phyloP scores from a whole-genome alignment of 2,113 vertebrate species.

The Dromas ardeola region DNA sequence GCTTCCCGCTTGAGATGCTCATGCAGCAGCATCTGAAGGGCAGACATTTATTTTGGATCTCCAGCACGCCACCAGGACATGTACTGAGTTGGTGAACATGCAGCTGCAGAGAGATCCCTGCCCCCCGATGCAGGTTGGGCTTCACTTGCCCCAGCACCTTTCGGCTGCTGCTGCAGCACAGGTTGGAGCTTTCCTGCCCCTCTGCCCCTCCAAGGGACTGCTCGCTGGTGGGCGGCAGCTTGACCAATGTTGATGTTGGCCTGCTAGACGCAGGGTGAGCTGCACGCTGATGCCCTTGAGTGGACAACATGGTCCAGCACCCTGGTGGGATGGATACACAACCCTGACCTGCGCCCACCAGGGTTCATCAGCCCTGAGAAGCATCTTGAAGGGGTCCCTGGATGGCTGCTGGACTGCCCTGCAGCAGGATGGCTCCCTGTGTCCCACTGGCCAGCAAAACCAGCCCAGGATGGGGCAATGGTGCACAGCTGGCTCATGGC shows the following conservation, averaged over 20 bases:
- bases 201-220: neutral
- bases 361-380: neutral
- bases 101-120: neutral
- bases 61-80: rapidly evolving
- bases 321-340: neutral
- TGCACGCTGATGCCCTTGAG: neutral
- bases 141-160: neutral
- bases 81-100: neutral
- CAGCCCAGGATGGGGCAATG: neutral
- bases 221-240: neutral
- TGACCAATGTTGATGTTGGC: neutral
- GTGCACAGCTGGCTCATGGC: rapidly evolving
- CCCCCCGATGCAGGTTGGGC: rapidly evolving
- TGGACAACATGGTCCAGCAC: neutral
- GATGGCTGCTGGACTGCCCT: rapidly evolving
- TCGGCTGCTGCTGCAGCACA: neutral
- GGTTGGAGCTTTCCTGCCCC: neutral
- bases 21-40: neutral
- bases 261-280: rapidly evolving
- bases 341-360: neutral
- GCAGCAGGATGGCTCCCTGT: neutral
- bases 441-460: neutral
- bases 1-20: neutral
- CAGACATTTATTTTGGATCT: neutral
- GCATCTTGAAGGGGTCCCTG: neutral